Base-by-base conservation (phyloP, 2,113 vertebrate genomes). In the Ardeotis arabs region DNA sequence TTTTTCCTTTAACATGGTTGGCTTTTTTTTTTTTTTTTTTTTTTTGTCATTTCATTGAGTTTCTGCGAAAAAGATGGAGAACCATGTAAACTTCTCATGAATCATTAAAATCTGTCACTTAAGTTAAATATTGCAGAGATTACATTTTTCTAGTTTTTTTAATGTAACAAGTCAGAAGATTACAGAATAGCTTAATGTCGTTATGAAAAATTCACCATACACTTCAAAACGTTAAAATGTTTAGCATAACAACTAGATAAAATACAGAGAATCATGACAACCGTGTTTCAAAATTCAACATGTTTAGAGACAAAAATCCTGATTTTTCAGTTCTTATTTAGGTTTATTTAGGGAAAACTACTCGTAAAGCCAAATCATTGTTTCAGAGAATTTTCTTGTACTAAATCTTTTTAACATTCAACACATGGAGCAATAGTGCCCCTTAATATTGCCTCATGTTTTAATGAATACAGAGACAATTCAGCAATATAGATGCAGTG, bases 21-120 rank as follows among this genome's bases (percentile, higher is more conserved):
- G 49, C n/a, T n/a, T n/a, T n/a, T n/a, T n/a, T n/a, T n/a, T n/a
- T 39, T 10, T 96, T 81, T 14, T 91, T 88, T 91, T 91, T 90
- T 84, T 91, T 78, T 44, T 44, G 41, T 16, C 37, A 79, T 96
- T 93, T 72, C 67, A 64, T 44, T 94, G 44, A 68, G 21, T 89
- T 96, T 85, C 76, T 84, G 67, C 89, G 55, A 70, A 87, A 92
- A 93, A 80, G 59, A 78, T 87, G 56, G 74, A 72, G 47, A 68
- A 59, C 23, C 33, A 33, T 62, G 31, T 83, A 93, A 90, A 95
- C n/a, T 78, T 87, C 31, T 14, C 10, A 87, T 55, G 67, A 90
- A 77, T 77, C 21, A 7, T 44, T 91, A 64, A 87, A 92, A 87
- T 68, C 29, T 77, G 15, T 89, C 92, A 15, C 66, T 94, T 59